phyloP scores from a whole-genome alignment of 2,888 invertebrate species.

The Blastobasis adustella region DNA sequence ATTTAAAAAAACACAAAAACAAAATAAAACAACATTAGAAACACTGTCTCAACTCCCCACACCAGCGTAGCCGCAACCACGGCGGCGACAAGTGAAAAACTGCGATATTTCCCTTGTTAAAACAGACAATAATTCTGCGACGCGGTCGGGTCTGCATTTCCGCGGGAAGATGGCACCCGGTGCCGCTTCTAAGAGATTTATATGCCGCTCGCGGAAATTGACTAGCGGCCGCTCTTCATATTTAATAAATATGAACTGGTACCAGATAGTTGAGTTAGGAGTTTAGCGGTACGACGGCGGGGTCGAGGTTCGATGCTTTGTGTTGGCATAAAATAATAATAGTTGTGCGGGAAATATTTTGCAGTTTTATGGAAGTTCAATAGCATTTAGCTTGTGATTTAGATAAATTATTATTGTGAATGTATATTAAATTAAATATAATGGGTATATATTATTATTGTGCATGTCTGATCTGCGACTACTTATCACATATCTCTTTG shows the following conservation, averaged over 20 bases:
- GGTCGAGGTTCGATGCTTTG: too few species aligned
- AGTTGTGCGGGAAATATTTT: too few species aligned
- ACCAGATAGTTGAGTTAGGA: not conserved
- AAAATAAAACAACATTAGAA: too few species aligned
- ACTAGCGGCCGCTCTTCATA: constrained; percentile 25
- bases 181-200: constrained; percentile 57
- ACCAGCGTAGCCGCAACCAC: constrained; percentile 6
- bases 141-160: constrained; percentile 57
- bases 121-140: constrained; percentile 53
- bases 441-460: too few species aligned
- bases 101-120: constrained; percentile 62
- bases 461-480: too few species aligned
- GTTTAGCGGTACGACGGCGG: not conserved
- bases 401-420: too few species aligned
- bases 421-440: too few species aligned
- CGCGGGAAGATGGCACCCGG: constrained; percentile 42
- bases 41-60: not conserved
- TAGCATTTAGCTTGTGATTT: too few species aligned
- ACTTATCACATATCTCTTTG: too few species aligned
- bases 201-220: constrained; percentile 59
- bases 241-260: constrained; percentile 8
- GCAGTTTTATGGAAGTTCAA: too few species aligned
- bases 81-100: constrained; percentile 48
- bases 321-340: too few species aligned
- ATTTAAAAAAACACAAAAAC: too few species aligned